Conservation (phyloP, 2,797 vertebrate species). For the Thamnophis elegans region DNA sequence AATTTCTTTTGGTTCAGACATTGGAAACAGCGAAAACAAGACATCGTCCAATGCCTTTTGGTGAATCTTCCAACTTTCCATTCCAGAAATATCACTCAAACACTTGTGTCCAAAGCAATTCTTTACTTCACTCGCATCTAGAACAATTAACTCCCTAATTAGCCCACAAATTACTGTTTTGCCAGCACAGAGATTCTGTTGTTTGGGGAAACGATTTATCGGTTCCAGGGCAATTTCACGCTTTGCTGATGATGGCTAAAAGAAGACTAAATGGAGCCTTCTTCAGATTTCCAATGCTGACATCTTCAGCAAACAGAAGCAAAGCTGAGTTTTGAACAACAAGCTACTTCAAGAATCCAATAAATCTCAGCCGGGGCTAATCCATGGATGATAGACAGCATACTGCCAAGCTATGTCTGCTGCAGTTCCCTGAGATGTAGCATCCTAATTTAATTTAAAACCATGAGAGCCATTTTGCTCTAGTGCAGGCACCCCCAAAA, state of each 20-base stretch:
- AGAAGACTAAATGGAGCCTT: slow-evolving; percentile 60
- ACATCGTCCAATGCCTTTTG: background rate
- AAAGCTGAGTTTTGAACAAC: background rate
- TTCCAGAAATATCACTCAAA: background rate
- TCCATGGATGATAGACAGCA: background rate
- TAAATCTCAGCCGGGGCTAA: background rate
- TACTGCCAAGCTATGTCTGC: background rate
- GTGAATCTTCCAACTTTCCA: background rate
- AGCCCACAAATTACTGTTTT: slow-evolving; percentile 65
- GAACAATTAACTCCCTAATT: slow-evolving; percentile 71
- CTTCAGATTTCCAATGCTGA: slow-evolving; percentile 25
- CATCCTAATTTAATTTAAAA: background rate
- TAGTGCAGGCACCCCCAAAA: background rate
- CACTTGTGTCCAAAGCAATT: slow-evolving; percentile 26
- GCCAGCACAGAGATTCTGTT: slow-evolving; percentile 58
- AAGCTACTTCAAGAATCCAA: accelerated
- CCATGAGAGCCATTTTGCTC: background rate
- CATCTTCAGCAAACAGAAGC: slow-evolving; percentile 28
- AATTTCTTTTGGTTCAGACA: background rate
- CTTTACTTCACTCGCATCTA: slow-evolving; percentile 56
- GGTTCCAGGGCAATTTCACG: slow-evolving; percentile 68
- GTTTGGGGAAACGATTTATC: slow-evolving; percentile 67
- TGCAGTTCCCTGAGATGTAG: background rate
- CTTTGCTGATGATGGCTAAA: slow-evolving; percentile 70
- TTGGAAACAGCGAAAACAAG: background rate